Conservation (phyloP, 2,797 vertebrate genomes). For the Selene dorsalis region DNA sequence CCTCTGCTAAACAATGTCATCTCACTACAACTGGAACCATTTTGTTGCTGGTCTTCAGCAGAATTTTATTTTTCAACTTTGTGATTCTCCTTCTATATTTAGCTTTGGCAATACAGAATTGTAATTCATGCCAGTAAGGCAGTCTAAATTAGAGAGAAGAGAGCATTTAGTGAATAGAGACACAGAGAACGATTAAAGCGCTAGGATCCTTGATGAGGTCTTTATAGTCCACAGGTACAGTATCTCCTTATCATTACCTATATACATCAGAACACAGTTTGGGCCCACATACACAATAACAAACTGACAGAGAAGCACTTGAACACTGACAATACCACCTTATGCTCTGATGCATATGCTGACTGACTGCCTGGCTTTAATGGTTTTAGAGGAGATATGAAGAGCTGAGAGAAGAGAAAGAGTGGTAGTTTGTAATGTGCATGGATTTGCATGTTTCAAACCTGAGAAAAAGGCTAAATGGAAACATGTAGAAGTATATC, state of each 20-base stretch:
- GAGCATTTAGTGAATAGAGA: constrained; percentile 81
- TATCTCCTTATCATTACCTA: constrained; percentile 82
- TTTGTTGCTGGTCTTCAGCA: constrained; percentile 57
- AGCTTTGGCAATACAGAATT: constrained; percentile 86
- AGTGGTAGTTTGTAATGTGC: constrained; percentile 54
- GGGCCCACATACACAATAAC: constrained; percentile 84
- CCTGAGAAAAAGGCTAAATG: constrained; percentile 78
- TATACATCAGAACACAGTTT: constrained; percentile 84
- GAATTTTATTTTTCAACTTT: constrained; percentile 39
- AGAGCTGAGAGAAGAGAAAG: constrained; percentile 27
- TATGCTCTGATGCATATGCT: constrained; percentile 73
- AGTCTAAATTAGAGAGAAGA: constrained; percentile 80
- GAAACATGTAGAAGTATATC: constrained; percentile 56
- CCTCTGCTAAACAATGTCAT: constrained; percentile 71
- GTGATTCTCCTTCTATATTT: constrained; percentile 76
- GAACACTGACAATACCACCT: constrained; percentile 78
- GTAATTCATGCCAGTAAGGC: constrained; percentile 82
- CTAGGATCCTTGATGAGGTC: constrained; percentile 80
- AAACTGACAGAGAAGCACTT: constrained; percentile 84
- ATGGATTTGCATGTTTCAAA: constrained; percentile 69
- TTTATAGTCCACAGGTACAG: constrained; percentile 80
- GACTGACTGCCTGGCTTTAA: constrained; percentile 52
- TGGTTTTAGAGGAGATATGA: constrained; percentile 27
- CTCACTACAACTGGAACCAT: constrained; percentile 64
- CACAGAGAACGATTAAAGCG: constrained; percentile 82